phyloP scores from a whole-genome alignment of 2,113 vertebrate genomes.

The Micronycteris hirsuta region DNA sequence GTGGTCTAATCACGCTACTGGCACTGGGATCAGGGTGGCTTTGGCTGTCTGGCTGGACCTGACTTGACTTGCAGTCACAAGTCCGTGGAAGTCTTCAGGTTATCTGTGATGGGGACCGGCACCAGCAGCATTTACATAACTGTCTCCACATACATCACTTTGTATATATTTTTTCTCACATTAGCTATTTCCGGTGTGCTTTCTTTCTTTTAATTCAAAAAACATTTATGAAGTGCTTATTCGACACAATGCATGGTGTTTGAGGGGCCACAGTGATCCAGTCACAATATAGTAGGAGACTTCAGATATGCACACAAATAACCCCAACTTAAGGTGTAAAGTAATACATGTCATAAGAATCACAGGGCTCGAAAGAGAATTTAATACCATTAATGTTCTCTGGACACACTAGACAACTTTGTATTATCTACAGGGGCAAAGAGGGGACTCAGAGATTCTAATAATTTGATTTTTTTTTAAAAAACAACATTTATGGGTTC shows the following conservation, averaged over 20 bases:
- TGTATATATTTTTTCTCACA: not conserved
- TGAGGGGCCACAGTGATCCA: not conserved
- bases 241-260: not conserved
- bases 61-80: not conserved
- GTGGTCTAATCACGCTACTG: not conserved
- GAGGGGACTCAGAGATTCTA: not conserved
- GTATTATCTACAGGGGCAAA: not conserved
- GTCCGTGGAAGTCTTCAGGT: not conserved
- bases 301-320: not conserved
- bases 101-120: not conserved
- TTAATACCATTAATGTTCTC: not conserved
- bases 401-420: not conserved
- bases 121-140: not conserved
- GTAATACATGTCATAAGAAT: not conserved
- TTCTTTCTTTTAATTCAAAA: not conserved
- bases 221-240: not conserved
- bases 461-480: not conserved
- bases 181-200: not conserved
- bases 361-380: not conserved
- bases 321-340: not conserved
- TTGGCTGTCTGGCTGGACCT: not conserved
- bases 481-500: not conserved
- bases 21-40: not conserved
- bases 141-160: not conserved
- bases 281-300: not conserved